These are phyloP conservation scores for Ophion slaviceki DNA, from an alignment of 2,888 invertebrate genomes.

Conservation along the genomic window DNA sequence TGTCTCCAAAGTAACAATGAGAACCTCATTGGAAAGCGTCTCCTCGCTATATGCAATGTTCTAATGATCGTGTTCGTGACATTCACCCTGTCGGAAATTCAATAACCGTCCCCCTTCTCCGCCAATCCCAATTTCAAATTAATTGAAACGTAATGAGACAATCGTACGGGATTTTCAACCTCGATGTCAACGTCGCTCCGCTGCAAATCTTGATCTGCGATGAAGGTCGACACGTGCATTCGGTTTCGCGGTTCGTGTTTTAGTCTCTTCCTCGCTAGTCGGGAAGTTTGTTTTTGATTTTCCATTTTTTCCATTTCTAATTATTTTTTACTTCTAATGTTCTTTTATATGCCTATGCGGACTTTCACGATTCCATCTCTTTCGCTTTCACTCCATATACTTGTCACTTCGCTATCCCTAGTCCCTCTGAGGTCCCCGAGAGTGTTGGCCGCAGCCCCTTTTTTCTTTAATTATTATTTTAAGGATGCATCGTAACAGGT, in stretches of 20 bases:
- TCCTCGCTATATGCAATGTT: conserved; percentile 42
- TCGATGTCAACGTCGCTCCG: conserved; percentile 50
- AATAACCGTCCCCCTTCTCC: conserved; percentile 54
- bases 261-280: not conserved
- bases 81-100: conserved; percentile 54
- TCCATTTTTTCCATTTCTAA: no score
- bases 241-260: conserved; percentile 1
- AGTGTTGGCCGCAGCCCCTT: no score
- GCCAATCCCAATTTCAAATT: conserved; percentile 61
- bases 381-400: no score
- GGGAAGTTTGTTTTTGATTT: not conserved
- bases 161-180: conserved; percentile 60
- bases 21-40: conserved; percentile 39
- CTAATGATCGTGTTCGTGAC: conserved; percentile 42
- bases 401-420: no score
- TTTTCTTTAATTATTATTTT: no score
- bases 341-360: no score
- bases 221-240: not conserved
- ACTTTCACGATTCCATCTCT: no score
- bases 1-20: conserved; percentile 21
- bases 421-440: no score
- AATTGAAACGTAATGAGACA: conserved; percentile 67
- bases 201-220: conserved; percentile 3
- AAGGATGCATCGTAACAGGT: no score
- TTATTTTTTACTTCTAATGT: no score